phyloP scores from a whole-genome alignment of 1,140 invertebrate species.

The Cherax quadricarinatus region DNA sequence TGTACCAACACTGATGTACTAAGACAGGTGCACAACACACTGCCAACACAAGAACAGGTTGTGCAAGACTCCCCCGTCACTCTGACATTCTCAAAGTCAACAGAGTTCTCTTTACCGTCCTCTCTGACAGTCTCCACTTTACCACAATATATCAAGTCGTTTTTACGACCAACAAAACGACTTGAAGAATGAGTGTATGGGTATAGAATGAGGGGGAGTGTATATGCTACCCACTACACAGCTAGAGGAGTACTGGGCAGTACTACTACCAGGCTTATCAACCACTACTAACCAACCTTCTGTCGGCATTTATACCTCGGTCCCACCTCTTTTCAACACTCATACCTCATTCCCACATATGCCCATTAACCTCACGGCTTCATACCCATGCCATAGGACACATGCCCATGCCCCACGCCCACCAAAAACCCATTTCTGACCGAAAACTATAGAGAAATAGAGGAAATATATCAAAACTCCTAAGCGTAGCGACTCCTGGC shows the following conservation, averaged over 20 bases:
- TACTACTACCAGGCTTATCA: slow-evolving; percentile 42
- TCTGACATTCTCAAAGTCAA: neutral
- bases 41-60: neutral
- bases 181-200: neutral
- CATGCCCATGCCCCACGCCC: no score
- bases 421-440: no score
- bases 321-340: no score
- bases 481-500: no score
- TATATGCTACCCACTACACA: neutral
- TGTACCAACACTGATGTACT: neutral
- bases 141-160: no score
- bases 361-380: neutral
- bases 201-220: no score
- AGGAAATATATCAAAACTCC: no score
- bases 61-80: neutral
- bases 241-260: slow-evolving; percentile 21
- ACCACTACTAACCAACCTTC: slow-evolving; percentile 17
- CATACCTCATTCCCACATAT: no score
- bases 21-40: neutral
- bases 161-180: no score
- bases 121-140: no score
- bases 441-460: no score
- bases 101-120: neutral
- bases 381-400: neutral
- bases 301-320: no score